phyloP scores from a whole-genome alignment of 2,888 invertebrate genomes.

The Hydriomena furcata region DNA sequence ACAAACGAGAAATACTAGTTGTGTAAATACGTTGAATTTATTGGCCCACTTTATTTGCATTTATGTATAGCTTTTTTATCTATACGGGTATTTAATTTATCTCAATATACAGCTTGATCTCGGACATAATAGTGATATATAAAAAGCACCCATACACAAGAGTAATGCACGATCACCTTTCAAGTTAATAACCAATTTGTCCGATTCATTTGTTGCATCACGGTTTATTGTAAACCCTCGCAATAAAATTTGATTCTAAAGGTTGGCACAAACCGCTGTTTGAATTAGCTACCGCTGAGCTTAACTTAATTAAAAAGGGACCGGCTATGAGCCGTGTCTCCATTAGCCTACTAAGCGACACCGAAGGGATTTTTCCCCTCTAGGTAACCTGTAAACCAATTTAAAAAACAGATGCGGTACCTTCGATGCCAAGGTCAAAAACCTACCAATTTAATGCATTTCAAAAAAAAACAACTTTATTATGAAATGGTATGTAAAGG shows the following conservation, averaged over 20 bases:
- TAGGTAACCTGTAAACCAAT: conserved; percentile 50
- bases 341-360: conserved; percentile 49
- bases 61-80: too few species aligned
- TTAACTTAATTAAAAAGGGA: conserved; percentile 57
- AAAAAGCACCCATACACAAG: too few species aligned
- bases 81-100: too few species aligned
- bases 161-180: too few species aligned
- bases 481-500: conserved; percentile 1
- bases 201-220: background rate
- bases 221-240: conserved; percentile 1
- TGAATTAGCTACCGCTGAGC: conserved; percentile 39
- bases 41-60: too few species aligned
- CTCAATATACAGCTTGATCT: too few species aligned
- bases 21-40: too few species aligned
- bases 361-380: conserved; percentile 46
- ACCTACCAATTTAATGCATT: conserved; percentile 5
- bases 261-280: conserved; percentile 28
- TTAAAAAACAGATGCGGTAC: conserved; percentile 38
- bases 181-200: too few species aligned
- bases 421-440: conserved; percentile 1
- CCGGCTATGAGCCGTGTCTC: conserved; percentile 49
- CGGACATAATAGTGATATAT: too few species aligned
- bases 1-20: too few species aligned
- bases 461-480: conserved; percentile 15
- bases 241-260: conserved; percentile 32